Base-by-base conservation (phyloP, 2,888 invertebrate species). In the Oscheius onirici region DNA sequence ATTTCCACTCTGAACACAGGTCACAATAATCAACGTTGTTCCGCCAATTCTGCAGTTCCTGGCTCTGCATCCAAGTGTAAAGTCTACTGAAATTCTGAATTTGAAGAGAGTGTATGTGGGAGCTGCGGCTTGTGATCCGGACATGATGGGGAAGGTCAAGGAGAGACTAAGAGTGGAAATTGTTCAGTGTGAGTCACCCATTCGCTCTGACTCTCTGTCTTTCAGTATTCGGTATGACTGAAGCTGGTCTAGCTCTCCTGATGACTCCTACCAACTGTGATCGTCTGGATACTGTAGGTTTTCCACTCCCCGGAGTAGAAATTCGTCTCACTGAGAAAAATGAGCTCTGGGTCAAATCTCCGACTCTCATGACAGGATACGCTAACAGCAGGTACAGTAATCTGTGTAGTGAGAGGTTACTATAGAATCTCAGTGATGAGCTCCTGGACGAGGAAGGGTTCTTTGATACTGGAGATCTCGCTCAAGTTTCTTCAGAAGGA, bases 161-260 rank as follows among this genome's bases (percentile, higher is more conserved):
- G 65, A 49, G 1, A 10, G 41, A 1, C 26, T 52, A 2, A 17
- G 54, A 13, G 46, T 49, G 10, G 44, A 66, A 22, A 57, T 79
- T 24, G 46, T 68, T 26, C 75, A 79, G 46, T 43, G 79, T 77
- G 24, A 49, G 72, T 57, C 15, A 28, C 54, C 26, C 13, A 6
- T 5, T 28, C 11, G 10, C 13, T 20, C 44, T 3, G 3, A 43
- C 10, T 13, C 15, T 17, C 22, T 44, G 3, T n/a, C 8, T 70
- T 79, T 65, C 55, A 84, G 84, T 84, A 28, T 84, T 80, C 72
- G 84, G 84, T 15, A 73, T 78, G 49, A 84, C 84, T 0, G 84
- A 84, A 73, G 83, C 79, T 40, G 84, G 84, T 6, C 71, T 79
- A 3, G 70, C 83, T 2, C 20, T 81, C 5, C 77, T 77, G 41